Percentiles rank a stretch among this genome's conserved stretches.
phyloP scores from a whole-genome alignment of 1,140 invertebrate species.

The Camponotus pennsylvanicus region DNA sequence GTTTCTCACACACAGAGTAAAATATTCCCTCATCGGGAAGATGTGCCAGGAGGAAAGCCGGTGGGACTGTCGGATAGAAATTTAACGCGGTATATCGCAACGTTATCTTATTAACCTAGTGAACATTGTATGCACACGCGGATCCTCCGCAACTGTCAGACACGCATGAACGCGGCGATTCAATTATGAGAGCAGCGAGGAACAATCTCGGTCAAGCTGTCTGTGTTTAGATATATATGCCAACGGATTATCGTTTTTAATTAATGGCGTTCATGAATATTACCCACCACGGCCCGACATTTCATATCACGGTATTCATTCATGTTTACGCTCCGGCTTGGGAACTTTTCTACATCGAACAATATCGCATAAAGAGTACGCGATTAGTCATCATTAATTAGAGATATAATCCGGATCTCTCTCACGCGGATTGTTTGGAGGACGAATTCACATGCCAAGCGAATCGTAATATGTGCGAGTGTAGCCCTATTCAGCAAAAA shows the following conservation, averaged over 20 bases:
- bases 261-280: conserved; percentile 71
- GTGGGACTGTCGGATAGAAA: conserved; percentile 54
- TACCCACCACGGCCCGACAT: conserved; percentile 14
- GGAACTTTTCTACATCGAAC: conserved; percentile 17
- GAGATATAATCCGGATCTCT: conserved; percentile 32
- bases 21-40: conserved; percentile 28
- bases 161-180: conserved; percentile 36
- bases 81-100: conserved; percentile 54
- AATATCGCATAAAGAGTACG: conserved; percentile 14
- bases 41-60: conserved; percentile 14
- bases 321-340: conserved; percentile 22
- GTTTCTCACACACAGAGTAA: conserved; percentile 45
- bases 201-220: conserved; percentile 42
- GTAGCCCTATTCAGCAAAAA: neutral
- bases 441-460: neutral
- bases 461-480: neutral
- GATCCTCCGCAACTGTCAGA: conserved; percentile 1
- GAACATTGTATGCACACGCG: conserved; percentile 33
- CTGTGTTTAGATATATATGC: conserved; percentile 24
- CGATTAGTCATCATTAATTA: conserved; percentile 34
- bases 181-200: conserved; percentile 44
- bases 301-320: conserved; percentile 24
- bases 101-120: conserved; percentile 62
- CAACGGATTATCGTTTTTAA: conserved; percentile 69
- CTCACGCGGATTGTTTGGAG: neutral